A percentile compares a stretch with the other conserved stretches of the same genome.
These are phyloP conservation scores for Atta texana DNA, from an alignment of 1,140 invertebrate species.

Conservation along the genomic window DNA sequence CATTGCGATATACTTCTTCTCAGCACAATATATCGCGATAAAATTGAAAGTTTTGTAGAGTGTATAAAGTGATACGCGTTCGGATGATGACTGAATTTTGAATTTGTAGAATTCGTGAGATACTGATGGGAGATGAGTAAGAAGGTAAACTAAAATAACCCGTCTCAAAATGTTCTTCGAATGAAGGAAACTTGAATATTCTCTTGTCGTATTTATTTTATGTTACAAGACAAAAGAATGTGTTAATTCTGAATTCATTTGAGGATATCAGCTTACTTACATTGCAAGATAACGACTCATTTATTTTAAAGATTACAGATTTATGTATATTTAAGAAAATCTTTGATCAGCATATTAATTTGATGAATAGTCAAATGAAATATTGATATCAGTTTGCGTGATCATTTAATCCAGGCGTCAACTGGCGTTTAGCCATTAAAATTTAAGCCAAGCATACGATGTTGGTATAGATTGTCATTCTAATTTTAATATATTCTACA, in stretches of 20 bases:
- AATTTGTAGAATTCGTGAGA: conserved; percentile 62
- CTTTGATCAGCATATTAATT: neutral
- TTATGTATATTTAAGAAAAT: neutral
- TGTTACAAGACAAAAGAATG: conserved; percentile 25
- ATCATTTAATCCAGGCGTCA: conserved; percentile 22
- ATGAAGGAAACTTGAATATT: conserved; percentile 62
- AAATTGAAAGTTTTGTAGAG: conserved; percentile 22
- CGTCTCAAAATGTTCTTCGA: conserved; percentile 61
- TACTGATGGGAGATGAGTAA: conserved; percentile 44
- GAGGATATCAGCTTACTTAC: neutral
- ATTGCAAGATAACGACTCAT: neutral
- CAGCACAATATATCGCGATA: neutral
- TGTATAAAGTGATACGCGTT: conserved; percentile 66
- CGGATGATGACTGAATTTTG: conserved; percentile 72
- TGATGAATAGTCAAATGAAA: conserved; percentile 43
- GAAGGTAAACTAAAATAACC: conserved; percentile 78
- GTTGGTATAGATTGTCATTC: conserved; percentile 36
- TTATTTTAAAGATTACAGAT: conserved; percentile 6
- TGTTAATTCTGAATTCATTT: conserved; percentile 12
- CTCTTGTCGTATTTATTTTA: conserved; percentile 36
- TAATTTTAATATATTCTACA: conserved; percentile 70
- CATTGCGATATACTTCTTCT: neutral
- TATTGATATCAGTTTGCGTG: conserved; percentile 50
- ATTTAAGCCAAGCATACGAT: conserved; percentile 59
- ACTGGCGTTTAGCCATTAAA: conserved; percentile 65